phyloP scores from a whole-genome alignment of 2,797 vertebrate species.

The Prunella strophiata region DNA sequence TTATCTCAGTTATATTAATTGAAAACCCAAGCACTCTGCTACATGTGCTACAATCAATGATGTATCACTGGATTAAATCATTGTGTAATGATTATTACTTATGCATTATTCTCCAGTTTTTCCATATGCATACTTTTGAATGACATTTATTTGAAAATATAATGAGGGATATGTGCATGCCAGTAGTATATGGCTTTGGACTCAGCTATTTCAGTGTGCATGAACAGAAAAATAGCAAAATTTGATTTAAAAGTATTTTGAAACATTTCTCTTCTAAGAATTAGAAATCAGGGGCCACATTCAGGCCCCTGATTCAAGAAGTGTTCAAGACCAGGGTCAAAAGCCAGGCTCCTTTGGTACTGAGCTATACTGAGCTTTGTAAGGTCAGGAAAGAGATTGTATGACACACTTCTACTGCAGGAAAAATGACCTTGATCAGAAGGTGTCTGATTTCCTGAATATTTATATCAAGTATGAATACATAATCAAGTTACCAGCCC shows the following conservation, averaged over 20 bases:
- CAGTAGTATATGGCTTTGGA: neutral
- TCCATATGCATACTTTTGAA: neutral
- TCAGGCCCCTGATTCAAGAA: neutral
- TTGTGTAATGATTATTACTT: neutral
- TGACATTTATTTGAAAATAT: constrained; percentile 21
- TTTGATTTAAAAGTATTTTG: neutral
- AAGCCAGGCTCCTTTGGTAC: neutral
- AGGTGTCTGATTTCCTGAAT: neutral
- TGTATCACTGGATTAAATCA: neutral
- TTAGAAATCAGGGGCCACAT: neutral
- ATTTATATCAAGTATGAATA: neutral
- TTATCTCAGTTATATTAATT: constrained; percentile 1
- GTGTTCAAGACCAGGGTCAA: neutral
- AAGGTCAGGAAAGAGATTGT: constrained; percentile 4
- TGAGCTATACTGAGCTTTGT: neutral
- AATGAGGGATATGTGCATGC: neutral
- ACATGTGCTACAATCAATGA: neutral
- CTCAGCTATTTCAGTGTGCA: neutral
- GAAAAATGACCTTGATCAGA: neutral
- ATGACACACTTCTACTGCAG: neutral
- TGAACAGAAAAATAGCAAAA: neutral
- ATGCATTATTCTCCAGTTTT: neutral
- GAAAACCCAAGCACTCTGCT: neutral
- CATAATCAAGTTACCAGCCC: neutral
- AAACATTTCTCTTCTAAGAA: neutral